A percentile compares a stretch with the other conserved stretches of the same genome.
Evolutionary conservation across 1,140 invertebrate genomes (phyloP).

Genomic region (Berghia stephanieae): DNA sequence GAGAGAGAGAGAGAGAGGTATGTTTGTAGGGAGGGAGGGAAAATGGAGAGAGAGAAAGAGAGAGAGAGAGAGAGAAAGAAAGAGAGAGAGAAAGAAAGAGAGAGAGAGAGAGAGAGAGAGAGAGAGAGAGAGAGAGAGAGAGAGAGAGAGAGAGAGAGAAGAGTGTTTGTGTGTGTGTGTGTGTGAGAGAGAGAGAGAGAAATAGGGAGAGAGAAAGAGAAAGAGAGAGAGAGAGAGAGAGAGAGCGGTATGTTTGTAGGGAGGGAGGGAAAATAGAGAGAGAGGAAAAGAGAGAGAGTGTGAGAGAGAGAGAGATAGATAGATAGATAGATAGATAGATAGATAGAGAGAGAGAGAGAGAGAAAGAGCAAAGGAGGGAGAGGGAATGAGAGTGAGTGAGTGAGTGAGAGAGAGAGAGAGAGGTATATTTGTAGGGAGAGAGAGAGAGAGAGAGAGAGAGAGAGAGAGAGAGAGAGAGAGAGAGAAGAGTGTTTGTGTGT

Average conservation of each 20-base stretch:
- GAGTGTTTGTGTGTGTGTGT: too few species aligned
- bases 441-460: constrained; percentile 12
- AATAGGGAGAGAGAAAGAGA: constrained; percentile 1
- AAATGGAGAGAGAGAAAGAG: not conserved
- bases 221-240: constrained; percentile 3
- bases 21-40: not conserved
- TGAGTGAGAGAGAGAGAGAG: not conserved
- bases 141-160: constrained; percentile 14
- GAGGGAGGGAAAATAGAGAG: constrained; percentile 17
- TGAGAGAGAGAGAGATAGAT: not conserved
- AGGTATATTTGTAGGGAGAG: not conserved
- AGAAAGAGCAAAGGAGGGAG: not conserved
- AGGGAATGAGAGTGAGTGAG: not conserved
- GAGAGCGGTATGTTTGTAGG: not conserved
- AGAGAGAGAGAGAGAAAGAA: not conserved
- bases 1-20: not conserved
- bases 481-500: too few species aligned
- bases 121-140: constrained; percentile 21
- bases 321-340: constrained; percentile 2
- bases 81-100: constrained; percentile 14
- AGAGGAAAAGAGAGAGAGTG: constrained; percentile 4
- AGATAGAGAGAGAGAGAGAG: constrained; percentile 20
- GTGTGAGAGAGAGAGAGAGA: constrained; percentile 14
- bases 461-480: not conserved
- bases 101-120: constrained; percentile 21